phyloP scores from a whole-genome alignment of 1,140 invertebrate species.

The Eubasilissa regina region DNA sequence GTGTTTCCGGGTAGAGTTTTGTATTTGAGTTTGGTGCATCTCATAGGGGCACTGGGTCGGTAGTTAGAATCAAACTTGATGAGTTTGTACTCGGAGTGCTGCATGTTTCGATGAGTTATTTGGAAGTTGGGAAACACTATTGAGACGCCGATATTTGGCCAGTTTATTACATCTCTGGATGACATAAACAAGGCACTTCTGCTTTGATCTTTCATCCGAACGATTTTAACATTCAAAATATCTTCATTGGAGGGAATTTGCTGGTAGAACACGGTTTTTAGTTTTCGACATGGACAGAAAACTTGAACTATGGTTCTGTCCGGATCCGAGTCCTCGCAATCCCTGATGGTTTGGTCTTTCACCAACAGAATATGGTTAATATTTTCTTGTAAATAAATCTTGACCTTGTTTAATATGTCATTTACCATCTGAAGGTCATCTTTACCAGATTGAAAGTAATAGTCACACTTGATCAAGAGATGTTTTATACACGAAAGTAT shows the following conservation, averaged over 20 bases:
- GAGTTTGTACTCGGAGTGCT: background rate
- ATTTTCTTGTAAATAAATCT: too few relatives aligned
- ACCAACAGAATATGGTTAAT: too few relatives aligned
- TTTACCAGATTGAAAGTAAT: too few relatives aligned
- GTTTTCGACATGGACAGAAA: background rate
- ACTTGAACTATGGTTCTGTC: background rate
- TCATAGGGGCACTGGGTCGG: background rate
- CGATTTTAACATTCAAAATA: background rate
- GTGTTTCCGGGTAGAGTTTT: background rate
- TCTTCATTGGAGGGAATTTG: background rate
- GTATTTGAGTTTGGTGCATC: background rate
- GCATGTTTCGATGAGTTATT: background rate
- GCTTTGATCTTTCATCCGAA: background rate
- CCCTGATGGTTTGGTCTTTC: too few relatives aligned
- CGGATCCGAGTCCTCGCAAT: too few relatives aligned
- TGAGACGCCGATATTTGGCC: background rate
- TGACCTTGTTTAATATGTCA: too few relatives aligned
- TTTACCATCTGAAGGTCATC: too few relatives aligned
- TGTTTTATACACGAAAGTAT: too few relatives aligned
- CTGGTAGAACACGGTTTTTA: conserved; percentile 10
- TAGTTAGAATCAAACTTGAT: background rate
- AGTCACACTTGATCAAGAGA: too few relatives aligned
- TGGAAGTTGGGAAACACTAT: background rate
- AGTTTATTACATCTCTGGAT: conserved; percentile 13
- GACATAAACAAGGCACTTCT: background rate